phyloP scores from a whole-genome alignment of 1,140 invertebrate species.

The Chrysopa pallens region DNA sequence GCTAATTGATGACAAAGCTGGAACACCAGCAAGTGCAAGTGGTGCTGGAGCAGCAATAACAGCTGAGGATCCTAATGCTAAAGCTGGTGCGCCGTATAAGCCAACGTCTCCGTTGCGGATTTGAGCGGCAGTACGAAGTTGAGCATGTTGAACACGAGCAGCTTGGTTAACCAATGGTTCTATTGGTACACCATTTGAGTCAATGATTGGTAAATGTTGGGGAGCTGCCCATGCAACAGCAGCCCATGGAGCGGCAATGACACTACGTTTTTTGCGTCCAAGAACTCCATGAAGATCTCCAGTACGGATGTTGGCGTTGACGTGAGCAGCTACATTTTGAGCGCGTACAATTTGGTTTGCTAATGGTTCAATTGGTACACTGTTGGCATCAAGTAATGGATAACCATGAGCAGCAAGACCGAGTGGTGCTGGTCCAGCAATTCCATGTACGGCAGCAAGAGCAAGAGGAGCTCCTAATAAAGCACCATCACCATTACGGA shows the following conservation, averaged over 20 bases:
- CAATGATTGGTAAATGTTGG: background rate
- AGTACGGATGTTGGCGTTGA: background rate
- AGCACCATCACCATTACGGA: slow-evolving; percentile 3
- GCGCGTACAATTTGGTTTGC: slow-evolving; percentile 9
- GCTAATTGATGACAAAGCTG: slow-evolving; percentile 18
- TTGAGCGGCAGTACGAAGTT: slow-evolving; percentile 5
- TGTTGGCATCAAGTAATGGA: slow-evolving; percentile 11
- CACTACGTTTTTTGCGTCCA: background rate
- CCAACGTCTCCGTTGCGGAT: slow-evolving; percentile 6
- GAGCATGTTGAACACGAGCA: background rate
- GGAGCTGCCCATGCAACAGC: background rate
- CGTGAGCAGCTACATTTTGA: background rate
- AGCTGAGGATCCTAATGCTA: slow-evolving; percentile 10
- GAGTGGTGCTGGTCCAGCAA: background rate
- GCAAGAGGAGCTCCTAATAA: slow-evolving; percentile 14
- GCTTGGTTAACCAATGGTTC: background rate
- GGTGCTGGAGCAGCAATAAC: slow-evolving; percentile 13
- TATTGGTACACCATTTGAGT: background rate
- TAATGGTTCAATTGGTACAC: slow-evolving; percentile 18
- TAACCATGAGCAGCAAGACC: background rate
- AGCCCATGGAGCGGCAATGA: background rate
- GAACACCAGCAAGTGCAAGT: slow-evolving; percentile 14
- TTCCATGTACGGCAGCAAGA: background rate
- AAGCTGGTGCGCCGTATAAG: slow-evolving; percentile 19
- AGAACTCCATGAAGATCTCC: background rate